These are phyloP conservation scores for Amphiura filiformis DNA, from an alignment of 35 echinoderm and acorn worm genomes.

Conservation along the genomic window DNA sequence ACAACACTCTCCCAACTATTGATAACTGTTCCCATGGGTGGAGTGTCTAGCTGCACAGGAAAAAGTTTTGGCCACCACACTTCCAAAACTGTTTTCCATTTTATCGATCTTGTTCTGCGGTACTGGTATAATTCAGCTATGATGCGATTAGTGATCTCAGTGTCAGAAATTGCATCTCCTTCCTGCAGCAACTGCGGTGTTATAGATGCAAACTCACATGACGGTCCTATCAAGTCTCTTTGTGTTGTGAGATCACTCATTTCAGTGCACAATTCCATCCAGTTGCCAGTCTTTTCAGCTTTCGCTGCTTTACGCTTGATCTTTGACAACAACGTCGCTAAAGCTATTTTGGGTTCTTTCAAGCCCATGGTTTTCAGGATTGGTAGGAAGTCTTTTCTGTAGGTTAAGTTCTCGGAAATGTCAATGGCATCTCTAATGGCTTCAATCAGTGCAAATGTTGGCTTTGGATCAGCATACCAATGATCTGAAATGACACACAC, in stretches of 20 bases:
- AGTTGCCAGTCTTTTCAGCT: constrained; percentile 8
- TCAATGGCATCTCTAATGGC: constrained; percentile 16
- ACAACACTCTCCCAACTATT: not conserved
- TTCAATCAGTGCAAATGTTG: constrained; percentile 34
- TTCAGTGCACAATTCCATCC: not conserved
- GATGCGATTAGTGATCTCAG: not conserved
- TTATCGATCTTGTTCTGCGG: not conserved
- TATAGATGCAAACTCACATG: not conserved
- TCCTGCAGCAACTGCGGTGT: not conserved
- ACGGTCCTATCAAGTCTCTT: not conserved
- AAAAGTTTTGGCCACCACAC: not conserved
- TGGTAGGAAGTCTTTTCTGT: constrained; percentile 6
- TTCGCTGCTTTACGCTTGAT: constrained; percentile 13
- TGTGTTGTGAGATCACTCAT: constrained; percentile 1
- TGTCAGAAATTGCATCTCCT: not conserved
- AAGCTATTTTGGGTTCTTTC: constrained; percentile 21
- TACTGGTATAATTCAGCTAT: not conserved
- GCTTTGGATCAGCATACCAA: constrained; percentile 24
- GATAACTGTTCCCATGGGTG: not conserved
- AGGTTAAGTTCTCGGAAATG: not conserved
- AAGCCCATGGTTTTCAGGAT: constrained; percentile 17
- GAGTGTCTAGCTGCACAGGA: not conserved
- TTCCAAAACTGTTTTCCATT: not conserved
- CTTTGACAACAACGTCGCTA: not conserved
- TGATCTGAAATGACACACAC: constrained; percentile 28